A percentile compares a stretch with the other conserved stretches of the same genome.
Conservation (phyloP, 92 coral and sea anemone species). For the Parazoanthus atlanticus region DNA sequence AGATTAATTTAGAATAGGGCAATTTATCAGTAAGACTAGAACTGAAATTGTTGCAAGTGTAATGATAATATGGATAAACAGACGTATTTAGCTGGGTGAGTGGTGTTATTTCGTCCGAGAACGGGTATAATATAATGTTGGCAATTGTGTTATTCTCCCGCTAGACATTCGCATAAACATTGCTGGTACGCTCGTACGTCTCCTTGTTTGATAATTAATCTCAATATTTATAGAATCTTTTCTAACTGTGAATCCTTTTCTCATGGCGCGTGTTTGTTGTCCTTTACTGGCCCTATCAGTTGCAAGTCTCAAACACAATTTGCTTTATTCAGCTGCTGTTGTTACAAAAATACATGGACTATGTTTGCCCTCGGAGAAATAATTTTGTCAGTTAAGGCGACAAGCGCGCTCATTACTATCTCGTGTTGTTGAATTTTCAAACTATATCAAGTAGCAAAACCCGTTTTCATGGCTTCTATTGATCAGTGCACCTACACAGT, state of each 20-base stretch:
- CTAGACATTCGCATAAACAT: background rate
- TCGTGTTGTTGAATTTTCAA: background rate
- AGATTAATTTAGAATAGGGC: background rate
- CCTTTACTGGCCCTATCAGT: background rate
- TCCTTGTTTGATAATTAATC: background rate
- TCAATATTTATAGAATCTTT: slow-evolving; percentile 9
- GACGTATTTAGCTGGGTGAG: background rate
- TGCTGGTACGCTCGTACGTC: background rate
- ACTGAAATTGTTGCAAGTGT: slow-evolving; percentile 22
- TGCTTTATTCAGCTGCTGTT: slow-evolving; percentile 34
- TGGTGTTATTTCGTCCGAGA: background rate
- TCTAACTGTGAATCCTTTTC: background rate
- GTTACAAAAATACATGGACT: background rate
- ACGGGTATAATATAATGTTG: slow-evolving; percentile 8
- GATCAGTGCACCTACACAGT: background rate
- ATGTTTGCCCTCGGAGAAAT: slow-evolving; percentile 16
- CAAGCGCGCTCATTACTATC: background rate
- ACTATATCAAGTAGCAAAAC: background rate
- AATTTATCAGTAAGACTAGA: background rate
- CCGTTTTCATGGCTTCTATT: background rate
- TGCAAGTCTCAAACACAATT: background rate
- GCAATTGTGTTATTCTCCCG: background rate
- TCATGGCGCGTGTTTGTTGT: slow-evolving; percentile 2
- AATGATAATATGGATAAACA: background rate
- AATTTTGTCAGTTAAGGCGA: background rate